phyloP scores from a whole-genome alignment of 2,888 invertebrate species.

The Phyllotreta striolata region DNA sequence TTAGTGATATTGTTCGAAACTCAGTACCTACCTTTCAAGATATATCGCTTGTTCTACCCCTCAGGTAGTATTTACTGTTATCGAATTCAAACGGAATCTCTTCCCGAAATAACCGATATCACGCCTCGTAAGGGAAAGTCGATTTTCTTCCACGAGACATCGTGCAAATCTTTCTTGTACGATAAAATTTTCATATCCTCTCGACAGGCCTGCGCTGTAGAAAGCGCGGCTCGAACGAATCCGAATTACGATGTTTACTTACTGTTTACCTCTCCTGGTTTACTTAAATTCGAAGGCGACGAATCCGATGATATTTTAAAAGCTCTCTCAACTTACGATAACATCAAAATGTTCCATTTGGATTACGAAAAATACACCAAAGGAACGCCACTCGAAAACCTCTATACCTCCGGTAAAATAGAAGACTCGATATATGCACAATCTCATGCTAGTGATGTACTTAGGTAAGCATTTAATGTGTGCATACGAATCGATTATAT shows the following conservation, averaged over 20 bases:
- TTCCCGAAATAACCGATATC: constrained; percentile 54
- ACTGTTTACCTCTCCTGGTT: constrained; percentile 63
- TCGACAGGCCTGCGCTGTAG: constrained; percentile 73
- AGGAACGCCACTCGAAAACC: constrained; percentile 66
- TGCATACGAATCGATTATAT: background rate
- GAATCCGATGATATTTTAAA: constrained; percentile 56
- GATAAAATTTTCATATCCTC: constrained; percentile 62
- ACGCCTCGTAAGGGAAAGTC: constrained; percentile 58
- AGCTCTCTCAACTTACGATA: constrained; percentile 61
- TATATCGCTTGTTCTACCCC: constrained; percentile 45
- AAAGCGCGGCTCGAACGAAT: constrained; percentile 72
- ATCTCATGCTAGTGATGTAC: constrained; percentile 71
- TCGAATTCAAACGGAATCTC: constrained; percentile 44
- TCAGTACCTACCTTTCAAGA: constrained; percentile 29
- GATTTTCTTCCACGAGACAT: constrained; percentile 75
- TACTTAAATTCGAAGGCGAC: constrained; percentile 45
- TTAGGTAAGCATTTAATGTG: constrained; percentile 53
- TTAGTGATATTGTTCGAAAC: constrained; percentile 16
- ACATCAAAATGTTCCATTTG: constrained; percentile 64
- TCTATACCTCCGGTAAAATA: constrained; percentile 63
- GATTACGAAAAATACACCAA: constrained; percentile 64
- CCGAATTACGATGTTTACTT: constrained; percentile 67
- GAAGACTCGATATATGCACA: constrained; percentile 65
- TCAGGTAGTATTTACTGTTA: constrained; percentile 52
- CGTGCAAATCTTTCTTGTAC: constrained; percentile 62